A percentile compares a stretch with the other conserved stretches of the same genome.
phyloP scores from a whole-genome alignment of 2,797 vertebrate species.

The Heteromormyrus szaboi region DNA sequence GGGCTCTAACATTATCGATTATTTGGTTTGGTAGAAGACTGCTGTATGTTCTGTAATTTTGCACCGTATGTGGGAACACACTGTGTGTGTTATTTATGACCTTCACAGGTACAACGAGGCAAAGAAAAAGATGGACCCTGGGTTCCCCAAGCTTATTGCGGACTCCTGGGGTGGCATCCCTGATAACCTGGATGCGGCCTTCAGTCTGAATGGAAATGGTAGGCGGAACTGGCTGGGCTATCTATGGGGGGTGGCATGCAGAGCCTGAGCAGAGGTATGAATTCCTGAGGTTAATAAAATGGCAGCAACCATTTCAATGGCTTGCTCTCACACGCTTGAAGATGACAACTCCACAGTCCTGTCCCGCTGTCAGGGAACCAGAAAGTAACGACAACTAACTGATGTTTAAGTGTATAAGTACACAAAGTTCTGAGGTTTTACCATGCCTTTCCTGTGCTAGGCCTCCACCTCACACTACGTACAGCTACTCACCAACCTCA shows the following conservation, averaged over 20 bases:
- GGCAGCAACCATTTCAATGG: conserved; percentile 38
- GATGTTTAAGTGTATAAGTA: background rate
- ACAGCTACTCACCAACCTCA: conserved; percentile 19
- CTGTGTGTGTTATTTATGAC: background rate
- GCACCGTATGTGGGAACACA: background rate
- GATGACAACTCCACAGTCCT: background rate
- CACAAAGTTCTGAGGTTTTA: background rate
- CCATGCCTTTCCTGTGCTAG: background rate
- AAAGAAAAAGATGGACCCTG: conserved; percentile 83
- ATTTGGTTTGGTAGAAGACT: background rate
- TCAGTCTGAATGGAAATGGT: conserved; percentile 81
- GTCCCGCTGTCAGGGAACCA: background rate
- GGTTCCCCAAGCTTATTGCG: conserved; percentile 89
- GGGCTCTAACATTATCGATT: background rate
- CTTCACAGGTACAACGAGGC: conserved; percentile 82
- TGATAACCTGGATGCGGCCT: conserved; percentile 76
- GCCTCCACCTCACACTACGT: conserved; percentile 18
- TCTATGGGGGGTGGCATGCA: background rate
- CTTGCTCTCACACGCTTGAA: background rate
- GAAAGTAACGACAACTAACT: background rate
- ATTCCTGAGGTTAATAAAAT: conserved; percentile 37
- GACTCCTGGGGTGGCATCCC: conserved; percentile 93
- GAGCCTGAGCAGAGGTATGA: background rate
- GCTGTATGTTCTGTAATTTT: background rate
- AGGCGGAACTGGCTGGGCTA: conserved; percentile 43